Conservation (phyloP, 2,113 vertebrate species). For the Monarcha castaneiventris region DNA sequence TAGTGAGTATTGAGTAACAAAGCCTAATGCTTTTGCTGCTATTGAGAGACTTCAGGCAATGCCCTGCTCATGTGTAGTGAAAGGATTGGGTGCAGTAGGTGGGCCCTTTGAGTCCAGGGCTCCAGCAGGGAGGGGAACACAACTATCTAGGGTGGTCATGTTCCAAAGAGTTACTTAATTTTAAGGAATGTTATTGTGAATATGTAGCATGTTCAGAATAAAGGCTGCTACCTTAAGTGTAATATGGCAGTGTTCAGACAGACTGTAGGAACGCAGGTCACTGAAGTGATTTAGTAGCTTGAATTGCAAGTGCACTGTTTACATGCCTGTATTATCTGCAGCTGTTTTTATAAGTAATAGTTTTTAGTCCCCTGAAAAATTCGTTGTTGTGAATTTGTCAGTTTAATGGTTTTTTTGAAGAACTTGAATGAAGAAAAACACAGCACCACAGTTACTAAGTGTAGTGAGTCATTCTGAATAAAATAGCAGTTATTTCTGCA, state of each 20-base stretch:
- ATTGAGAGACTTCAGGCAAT: background rate
- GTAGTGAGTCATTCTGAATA: slow-evolving; percentile 35
- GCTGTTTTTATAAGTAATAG: background rate
- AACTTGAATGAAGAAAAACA: slow-evolving; percentile 14
- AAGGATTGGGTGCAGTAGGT: background rate
- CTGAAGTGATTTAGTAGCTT: background rate
- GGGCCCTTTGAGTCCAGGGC: background rate
- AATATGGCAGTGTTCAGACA: background rate
- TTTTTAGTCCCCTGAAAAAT: background rate
- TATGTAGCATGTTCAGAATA: background rate
- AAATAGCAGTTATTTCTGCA: slow-evolving; percentile 40
- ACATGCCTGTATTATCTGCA: background rate
- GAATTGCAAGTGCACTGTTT: background rate
- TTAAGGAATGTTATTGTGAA: background rate
- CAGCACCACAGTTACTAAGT: background rate
- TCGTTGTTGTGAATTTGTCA: background rate
- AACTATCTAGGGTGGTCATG: background rate
- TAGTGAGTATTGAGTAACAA: background rate
- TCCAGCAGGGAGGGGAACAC: background rate
- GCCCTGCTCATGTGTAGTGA: background rate
- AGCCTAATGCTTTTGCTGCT: background rate
- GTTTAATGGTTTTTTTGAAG: background rate
- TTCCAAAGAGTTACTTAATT: background rate
- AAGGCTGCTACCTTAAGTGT: background rate
- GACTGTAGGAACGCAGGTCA: background rate